Percentiles rank a stretch among this genome's conserved stretches.
phyloP scores from a whole-genome alignment of 1,140 invertebrate genomes.

The Trissolcus basalis region DNA sequence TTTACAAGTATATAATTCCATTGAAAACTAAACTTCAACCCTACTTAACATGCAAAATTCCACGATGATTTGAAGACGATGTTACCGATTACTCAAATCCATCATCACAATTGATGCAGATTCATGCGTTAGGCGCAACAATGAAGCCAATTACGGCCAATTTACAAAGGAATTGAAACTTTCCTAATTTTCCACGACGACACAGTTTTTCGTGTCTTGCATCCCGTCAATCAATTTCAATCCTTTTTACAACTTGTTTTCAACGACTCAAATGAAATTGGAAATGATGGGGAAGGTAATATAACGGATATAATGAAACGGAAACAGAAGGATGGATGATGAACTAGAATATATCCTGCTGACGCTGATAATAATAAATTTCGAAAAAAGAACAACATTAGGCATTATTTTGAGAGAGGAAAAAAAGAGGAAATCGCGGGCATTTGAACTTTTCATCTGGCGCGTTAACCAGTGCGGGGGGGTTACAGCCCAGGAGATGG shows the following conservation, averaged over 20 bases:
- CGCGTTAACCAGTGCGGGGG: conserved; percentile 26
- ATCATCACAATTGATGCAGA: conserved; percentile 69
- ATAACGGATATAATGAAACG: conserved; percentile 24
- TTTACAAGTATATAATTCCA: too few species aligned
- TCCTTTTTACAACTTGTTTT: not conserved
- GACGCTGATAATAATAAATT: conserved; percentile 77
- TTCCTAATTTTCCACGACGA: too few species aligned
- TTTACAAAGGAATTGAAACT: conserved; percentile 40
- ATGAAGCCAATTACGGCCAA: conserved; percentile 74
- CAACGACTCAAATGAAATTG: too few species aligned
- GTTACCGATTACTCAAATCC: conserved; percentile 25
- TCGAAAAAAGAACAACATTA: conserved; percentile 73
- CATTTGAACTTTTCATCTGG: conserved; percentile 77
- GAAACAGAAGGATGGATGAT: conserved; percentile 43
- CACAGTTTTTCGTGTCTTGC: too few species aligned
- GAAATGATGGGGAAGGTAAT: conserved; percentile 11
- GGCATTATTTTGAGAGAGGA: conserved; percentile 77
- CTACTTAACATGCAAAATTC: too few species aligned
- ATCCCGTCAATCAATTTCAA: not conserved
- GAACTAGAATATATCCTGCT: conserved; percentile 22
- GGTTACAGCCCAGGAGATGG: conserved; percentile 49
- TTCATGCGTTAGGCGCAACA: conserved; percentile 72
- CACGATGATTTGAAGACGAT: conserved; percentile 18
- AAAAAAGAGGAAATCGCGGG: conserved; percentile 72
- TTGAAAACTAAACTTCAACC: too few species aligned